These are phyloP conservation scores for Chauna torquata DNA, from an alignment of 2,113 vertebrate species.

Conservation along the genomic window DNA sequence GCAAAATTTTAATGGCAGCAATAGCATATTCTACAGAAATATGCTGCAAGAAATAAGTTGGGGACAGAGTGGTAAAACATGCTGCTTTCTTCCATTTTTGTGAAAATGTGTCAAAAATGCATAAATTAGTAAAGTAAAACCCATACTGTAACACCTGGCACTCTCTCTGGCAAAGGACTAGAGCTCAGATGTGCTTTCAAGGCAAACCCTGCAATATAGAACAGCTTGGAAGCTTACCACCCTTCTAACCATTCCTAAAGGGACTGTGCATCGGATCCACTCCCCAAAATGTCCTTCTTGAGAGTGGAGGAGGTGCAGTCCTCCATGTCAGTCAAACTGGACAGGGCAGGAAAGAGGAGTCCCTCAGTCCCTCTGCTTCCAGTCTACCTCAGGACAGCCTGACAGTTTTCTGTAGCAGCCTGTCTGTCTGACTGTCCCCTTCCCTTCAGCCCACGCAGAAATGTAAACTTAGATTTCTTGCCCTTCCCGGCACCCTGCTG, in stretches of 20 bases:
- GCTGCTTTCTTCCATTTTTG: not conserved
- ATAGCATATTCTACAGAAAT: not conserved
- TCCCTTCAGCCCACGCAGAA: not conserved
- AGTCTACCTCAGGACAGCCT: not conserved
- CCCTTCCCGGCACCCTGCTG: not conserved
- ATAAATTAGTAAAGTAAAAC: not conserved
- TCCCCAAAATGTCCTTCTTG: not conserved
- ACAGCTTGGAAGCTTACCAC: not conserved
- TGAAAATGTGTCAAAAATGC: conserved; percentile 4
- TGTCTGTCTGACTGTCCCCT: no score
- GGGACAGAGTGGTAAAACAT: not conserved
- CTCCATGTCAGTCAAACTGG: not conserved
- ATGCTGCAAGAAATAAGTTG: not conserved
- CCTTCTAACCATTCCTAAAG: not conserved
- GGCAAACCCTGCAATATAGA: not conserved
- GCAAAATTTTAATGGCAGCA: conserved; percentile 17
- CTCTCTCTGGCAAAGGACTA: not conserved
- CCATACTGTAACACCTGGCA: not conserved
- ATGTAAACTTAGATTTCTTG: not conserved
- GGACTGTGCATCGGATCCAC: not conserved
- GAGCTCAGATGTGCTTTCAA: not conserved
- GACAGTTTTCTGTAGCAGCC: not conserved
- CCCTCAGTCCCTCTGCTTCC: not conserved
- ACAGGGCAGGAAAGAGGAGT: not conserved
- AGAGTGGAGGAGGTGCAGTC: not conserved